A percentile compares a stretch with the other conserved stretches of the same genome.
Evolutionary conservation across 2,113 vertebrate species (phyloP).

Genomic region (Protobothrops mucrosquamatus): DNA sequence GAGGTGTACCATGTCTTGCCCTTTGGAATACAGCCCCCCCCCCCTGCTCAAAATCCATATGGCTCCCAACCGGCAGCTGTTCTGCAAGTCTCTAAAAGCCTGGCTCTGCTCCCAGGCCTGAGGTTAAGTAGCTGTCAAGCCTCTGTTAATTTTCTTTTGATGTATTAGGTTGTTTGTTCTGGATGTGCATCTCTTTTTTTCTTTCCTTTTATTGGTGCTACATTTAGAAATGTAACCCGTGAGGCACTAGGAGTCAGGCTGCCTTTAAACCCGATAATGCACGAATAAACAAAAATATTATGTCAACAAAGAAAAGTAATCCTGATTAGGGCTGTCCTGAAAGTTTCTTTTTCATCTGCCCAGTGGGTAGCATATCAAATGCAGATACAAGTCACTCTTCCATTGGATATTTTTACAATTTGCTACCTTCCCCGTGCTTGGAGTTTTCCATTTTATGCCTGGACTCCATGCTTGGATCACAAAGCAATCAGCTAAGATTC

Average conservation of each 20-base stretch:
- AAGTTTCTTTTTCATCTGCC: not conserved
- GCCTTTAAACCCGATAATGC: not conserved
- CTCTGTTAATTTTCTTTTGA: not conserved
- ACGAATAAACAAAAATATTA: not conserved
- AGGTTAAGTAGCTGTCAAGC: not conserved
- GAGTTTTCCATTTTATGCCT: not conserved
- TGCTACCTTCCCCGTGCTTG: not conserved
- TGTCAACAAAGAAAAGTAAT: not conserved
- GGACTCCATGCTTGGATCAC: not conserved
- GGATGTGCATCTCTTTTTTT: not conserved
- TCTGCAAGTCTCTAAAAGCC: not conserved
- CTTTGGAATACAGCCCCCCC: not conserved
- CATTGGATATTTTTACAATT: not conserved
- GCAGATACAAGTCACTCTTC: not conserved
- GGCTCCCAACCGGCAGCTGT: not conserved
- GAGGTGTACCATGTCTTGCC: not conserved
- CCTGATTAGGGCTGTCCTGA: not conserved
- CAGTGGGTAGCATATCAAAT: not conserved
- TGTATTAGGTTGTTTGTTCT: not conserved
- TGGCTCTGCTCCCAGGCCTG: not conserved
- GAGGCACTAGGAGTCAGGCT: not conserved
- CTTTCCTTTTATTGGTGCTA: not conserved
- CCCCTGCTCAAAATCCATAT: not conserved
- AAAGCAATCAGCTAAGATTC: not conserved
- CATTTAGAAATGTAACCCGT: not conserved